phyloP scores from a whole-genome alignment of 53 echinoderm and acorn worm genomes.

The Mesocentrotus franciscanus region DNA sequence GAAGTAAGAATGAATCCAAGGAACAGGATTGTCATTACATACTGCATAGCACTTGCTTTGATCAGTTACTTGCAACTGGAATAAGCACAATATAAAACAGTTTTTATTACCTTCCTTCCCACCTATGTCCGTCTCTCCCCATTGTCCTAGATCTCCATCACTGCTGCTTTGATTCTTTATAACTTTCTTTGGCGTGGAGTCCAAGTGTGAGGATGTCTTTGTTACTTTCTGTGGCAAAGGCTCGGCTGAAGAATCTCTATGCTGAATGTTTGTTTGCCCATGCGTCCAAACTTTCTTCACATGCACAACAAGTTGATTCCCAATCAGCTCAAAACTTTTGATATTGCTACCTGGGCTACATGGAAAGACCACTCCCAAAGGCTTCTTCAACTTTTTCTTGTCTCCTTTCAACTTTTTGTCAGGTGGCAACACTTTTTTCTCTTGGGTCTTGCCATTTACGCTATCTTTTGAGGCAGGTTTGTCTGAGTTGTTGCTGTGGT shows the following conservation, averaged over 20 bases:
- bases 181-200: background rate
- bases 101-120: background rate
- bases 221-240: background rate
- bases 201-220: background rate
- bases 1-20: background rate
- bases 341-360: background rate
- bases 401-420: background rate
- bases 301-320: constrained; percentile 12
- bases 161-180: background rate
- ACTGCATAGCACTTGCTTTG: background rate
- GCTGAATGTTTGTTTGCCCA: background rate
- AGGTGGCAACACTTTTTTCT: background rate
- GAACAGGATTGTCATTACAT: background rate
- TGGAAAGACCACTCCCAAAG: constrained; percentile 7
- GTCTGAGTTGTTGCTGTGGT: background rate
- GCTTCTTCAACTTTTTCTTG: background rate
- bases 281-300: background rate
- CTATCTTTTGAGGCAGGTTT: background rate
- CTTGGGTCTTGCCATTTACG: background rate
- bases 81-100: background rate
- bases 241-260: background rate
- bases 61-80: background rate
- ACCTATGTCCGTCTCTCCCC: background rate
- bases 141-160: background rate
- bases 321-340: constrained; percentile 14